These are phyloP conservation scores for Neomorphus geoffroyi DNA, from an alignment of 2,797 vertebrate genomes.

Conservation along the genomic window DNA sequence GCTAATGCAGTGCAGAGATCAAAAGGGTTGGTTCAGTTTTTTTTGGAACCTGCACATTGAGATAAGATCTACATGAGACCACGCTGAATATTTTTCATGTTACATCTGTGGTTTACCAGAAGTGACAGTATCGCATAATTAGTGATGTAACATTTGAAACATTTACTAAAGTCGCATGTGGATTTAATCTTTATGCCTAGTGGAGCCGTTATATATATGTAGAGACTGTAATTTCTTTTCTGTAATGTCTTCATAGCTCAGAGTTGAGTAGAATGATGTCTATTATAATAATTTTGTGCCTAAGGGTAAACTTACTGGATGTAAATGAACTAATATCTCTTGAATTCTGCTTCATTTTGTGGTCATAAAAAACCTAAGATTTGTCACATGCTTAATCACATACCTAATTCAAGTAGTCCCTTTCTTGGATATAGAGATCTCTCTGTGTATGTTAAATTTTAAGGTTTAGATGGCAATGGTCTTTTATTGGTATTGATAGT, in stretches of 20 bases:
- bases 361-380: background rate
- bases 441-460: too few species aligned
- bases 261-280: constrained; percentile 3
- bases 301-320: background rate
- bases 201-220: constrained; percentile 34
- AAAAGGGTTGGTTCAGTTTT: constrained; percentile 53
- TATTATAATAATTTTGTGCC: background rate
- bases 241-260: constrained; percentile 28
- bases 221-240: constrained; percentile 37
- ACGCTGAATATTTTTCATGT: constrained; percentile 62
- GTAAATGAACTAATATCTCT: background rate
- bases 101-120: constrained; percentile 63
- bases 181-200: constrained; percentile 61
- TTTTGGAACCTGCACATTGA: constrained; percentile 53
- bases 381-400: constrained; percentile 5
- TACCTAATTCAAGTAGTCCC: background rate
- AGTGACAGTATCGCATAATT: constrained; percentile 64
- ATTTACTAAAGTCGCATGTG: constrained; percentile 51
- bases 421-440: too few species aligned
- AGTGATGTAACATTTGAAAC: constrained; percentile 62
- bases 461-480: background rate
- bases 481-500: background rate
- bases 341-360: constrained; percentile 3
- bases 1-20: constrained; percentile 57
- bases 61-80: constrained; percentile 63